phyloP scores from a whole-genome alignment of 2,113 vertebrate species.

The Mesoclemmys tuberculata region DNA sequence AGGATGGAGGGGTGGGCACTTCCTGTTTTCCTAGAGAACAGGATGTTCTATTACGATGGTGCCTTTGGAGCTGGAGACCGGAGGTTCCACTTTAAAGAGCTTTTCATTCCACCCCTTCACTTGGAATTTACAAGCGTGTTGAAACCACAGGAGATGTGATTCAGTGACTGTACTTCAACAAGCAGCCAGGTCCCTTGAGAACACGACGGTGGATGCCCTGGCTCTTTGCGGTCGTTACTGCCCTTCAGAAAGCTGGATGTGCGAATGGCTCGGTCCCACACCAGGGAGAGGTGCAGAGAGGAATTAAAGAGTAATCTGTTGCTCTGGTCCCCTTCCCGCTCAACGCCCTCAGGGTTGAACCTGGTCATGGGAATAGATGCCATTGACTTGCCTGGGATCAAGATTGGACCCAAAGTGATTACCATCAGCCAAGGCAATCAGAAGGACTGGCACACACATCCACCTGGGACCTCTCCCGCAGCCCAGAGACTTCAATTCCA shows the following conservation, averaged over 20 bases:
- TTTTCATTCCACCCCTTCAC: not conserved
- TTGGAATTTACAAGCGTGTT: not conserved
- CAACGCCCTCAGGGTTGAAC: not conserved
- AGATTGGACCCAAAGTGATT: not conserved
- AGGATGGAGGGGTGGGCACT: not conserved
- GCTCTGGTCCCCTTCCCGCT: not conserved
- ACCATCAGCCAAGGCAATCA: not conserved
- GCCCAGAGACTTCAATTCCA: accelerated
- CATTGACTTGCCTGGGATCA: not conserved
- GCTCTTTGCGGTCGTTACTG: not conserved
- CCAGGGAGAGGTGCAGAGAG: not conserved
- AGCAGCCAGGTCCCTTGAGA: not conserved
- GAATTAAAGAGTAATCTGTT: not conserved
- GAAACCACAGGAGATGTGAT: not conserved
- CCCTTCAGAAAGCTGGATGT: not conserved
- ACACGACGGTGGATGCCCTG: not conserved
- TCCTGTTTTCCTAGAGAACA: conserved; percentile 32
- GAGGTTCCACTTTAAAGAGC: not conserved
- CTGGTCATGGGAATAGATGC: not conserved
- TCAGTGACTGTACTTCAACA: not conserved
- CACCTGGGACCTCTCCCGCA: accelerated
- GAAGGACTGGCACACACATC: not conserved
- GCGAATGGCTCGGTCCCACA: not conserved
- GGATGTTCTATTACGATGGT: not conserved
- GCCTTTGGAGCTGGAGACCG: not conserved